Evolutionary conservation across 2,113 vertebrate genomes (phyloP), one percentile per base, ranked within the genome.

Genomic region (Phyllostomus hastatus): DNA sequence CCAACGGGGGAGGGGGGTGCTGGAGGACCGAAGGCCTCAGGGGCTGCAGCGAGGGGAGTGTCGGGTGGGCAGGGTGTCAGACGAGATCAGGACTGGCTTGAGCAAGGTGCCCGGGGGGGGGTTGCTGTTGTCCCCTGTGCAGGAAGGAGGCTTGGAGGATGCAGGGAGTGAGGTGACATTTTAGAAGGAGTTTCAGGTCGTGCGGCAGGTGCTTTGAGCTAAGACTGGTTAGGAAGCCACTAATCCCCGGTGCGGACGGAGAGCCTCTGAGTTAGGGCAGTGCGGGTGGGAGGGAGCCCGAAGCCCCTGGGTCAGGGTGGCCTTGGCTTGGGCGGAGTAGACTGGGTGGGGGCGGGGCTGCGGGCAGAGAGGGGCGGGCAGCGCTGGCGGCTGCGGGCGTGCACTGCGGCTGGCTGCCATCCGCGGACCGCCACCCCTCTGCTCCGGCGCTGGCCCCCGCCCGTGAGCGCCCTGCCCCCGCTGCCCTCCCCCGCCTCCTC

Each of bases 361-460:
- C 14, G 0, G 33, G 15, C 24, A 31, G 41, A 33, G 35, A 15
- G 10, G 20, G 31, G 1, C 1, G 10, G 1, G 33, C 8, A 12
- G 48, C 2, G 7, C 10, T n/a, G 31, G 3, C n/a, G 10, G 8
- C 50, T 15, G 52, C 12, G 52, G 14, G 16, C 5, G 52, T 52
- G 17, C 16, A 19, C 52, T 54, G 52, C 17, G 52, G 52, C 17
- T 3, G 52, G 16, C 5, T 1, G 6, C 16, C 52, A 17, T 52
- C 50, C 16, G 50, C 15, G 16, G 52, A 14, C 10, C 48, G 50
- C 10, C 90, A 5, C 22, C 12, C 35, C 24, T 26, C 82, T 19
- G 38, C 61, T 41, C 0, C 26, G 59, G 59, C 24, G 46, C 48
- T 57, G 4, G 1, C 50, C 1, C 1, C 0, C 7, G 80, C 12